Conservation (phyloP, 1,140 invertebrate genomes). For the Lepidurus apus region DNA sequence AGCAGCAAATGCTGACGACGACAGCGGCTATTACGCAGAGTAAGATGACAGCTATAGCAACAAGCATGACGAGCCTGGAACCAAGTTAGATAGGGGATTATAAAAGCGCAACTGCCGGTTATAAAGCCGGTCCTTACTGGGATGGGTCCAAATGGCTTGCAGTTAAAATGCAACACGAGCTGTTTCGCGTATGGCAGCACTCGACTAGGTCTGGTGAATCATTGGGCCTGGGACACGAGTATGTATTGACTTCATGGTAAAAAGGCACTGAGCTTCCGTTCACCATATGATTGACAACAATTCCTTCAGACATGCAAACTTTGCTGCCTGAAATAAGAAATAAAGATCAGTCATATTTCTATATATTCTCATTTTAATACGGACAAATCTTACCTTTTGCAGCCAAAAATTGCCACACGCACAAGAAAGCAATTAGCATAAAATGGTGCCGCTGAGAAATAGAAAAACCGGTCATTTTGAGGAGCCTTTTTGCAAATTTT, state of each 20-base stretch:
- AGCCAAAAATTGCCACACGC: neutral
- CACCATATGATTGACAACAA: neutral
- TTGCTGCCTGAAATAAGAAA: neutral
- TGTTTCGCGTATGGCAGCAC: neutral
- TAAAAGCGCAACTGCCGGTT: neutral
- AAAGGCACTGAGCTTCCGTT: slow-evolving; percentile 1
- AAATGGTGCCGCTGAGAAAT: no score
- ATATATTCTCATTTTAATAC: neutral
- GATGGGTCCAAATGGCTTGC: neutral
- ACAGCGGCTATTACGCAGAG: slow-evolving; percentile 38
- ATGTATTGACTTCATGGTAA: slow-evolving; percentile 3
- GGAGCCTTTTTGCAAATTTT: no score
- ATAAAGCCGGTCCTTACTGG: neutral
- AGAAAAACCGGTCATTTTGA: no score
- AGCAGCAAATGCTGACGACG: slow-evolving; percentile 40
- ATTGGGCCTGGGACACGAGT: neutral
- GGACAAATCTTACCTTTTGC: neutral
- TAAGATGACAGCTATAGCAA: slow-evolving; percentile 39
- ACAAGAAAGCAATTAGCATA: no score
- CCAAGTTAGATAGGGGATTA: neutral
- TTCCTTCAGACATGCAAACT: neutral
- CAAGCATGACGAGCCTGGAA: slow-evolving; percentile 39
- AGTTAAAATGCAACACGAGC: neutral
- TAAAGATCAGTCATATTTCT: no score
- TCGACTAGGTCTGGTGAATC: slow-evolving; percentile 1